Evolutionary conservation across 2,888 invertebrate species (phyloP), one percentile per base, ranked within the genome.

Genomic region (Drosophila borborema): DNA sequence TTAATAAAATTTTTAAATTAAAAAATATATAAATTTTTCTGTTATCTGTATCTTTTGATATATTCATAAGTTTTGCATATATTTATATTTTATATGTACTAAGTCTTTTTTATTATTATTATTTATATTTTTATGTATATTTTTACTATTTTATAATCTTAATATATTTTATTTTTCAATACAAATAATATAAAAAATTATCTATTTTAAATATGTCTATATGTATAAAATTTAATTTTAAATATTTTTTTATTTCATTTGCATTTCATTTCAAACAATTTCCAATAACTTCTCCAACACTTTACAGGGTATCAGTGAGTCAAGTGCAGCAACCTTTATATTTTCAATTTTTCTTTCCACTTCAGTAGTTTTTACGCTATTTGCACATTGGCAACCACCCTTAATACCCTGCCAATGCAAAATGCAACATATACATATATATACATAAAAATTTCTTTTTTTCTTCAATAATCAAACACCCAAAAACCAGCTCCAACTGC

Each of bases 341-440:
- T 23, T 8, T 28, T 8, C 8, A 28, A 45, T 55, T 55, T 53
- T 58, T 58, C 43, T 59, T 75, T 55, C 55, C 67, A 64, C 67
- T 51, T 65, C 60, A 53, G 8, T 60, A 53, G 58, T 53, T 83
- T 78, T 63, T 58, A 65, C 67, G 59, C 54, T 64, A 36, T 82
- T 79, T 68, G 55, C 56, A 51, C 51, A 56, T 20, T 53, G 56
- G 58, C 64, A 60, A 58, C 70, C 70, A 58, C 70, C 70, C 67
- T 59, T 64, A 74, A 83, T 83, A 74, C 71, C 46, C 28, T 36
- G 59, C 41, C 68, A 63, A 56, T 63, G 54, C 40, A 65, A 64
- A 68, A 49, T 74, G 74, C 60, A 64, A 74, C 71, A 59, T 64
- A 72, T 55, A 41, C 12, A 54, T 55, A 41, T n/a, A 54, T 28